Percentiles rank a stretch among this genome's conserved stretches.
These are phyloP conservation scores for Chlorodrepanis virens DNA, from an alignment of 2,113 vertebrate genomes.

Conservation along the genomic window DNA sequence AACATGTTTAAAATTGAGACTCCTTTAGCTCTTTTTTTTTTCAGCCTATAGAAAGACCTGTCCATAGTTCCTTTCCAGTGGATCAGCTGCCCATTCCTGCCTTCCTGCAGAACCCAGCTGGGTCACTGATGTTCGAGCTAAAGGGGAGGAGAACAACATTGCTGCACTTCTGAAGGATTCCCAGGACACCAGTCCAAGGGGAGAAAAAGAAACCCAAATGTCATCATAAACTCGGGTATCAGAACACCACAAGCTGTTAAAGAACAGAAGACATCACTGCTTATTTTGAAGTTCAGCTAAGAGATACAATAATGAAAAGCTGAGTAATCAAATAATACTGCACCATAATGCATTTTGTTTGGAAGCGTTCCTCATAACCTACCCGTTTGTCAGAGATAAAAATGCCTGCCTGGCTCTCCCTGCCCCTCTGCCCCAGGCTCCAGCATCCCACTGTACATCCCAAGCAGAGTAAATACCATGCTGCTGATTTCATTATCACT, in stretches of 20 bases:
- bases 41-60: not conserved
- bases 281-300: not conserved
- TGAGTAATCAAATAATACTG: not conserved
- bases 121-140: fast-evolving
- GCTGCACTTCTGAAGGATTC: not conserved
- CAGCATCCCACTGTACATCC: not conserved
- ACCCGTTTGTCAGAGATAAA: not conserved
- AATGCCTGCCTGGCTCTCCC: not conserved
- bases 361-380: not conserved
- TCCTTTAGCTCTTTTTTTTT: not conserved
- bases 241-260: not conserved
- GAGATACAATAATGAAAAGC: not conserved
- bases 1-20: not conserved
- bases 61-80: not conserved
- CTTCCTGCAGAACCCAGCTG: not conserved
- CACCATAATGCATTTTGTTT: not conserved
- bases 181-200: not conserved
- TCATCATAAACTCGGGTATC: not conserved
- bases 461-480: not conserved
- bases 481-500: not conserved
- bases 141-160: not conserved
- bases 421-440: not conserved
- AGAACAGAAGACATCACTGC: not conserved
- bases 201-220: not conserved
- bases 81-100: not conserved